Evolutionary conservation across 2,888 invertebrate species (phyloP).

Genomic region (Caenorhabditis imperialis): DNA sequence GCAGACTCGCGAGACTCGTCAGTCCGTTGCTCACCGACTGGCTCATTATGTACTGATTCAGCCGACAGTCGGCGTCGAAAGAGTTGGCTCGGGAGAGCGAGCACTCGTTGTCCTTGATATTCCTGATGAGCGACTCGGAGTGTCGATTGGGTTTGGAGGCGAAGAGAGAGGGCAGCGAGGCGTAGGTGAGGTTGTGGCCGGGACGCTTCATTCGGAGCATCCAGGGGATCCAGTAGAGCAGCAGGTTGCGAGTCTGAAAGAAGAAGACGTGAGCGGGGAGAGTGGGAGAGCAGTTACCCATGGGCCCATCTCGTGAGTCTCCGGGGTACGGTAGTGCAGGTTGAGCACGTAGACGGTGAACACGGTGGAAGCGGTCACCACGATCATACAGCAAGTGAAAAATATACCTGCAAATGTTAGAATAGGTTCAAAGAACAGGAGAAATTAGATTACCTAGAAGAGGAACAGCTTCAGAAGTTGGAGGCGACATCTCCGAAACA

Average conservation of each 20-base stretch:
- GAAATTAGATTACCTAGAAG: constrained; percentile 87
- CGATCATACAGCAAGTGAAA: constrained; percentile 78
- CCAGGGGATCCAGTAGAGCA: constrained; percentile 78
- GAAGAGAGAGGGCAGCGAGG: constrained; percentile 72
- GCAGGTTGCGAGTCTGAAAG: constrained; percentile 72
- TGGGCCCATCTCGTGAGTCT: constrained; percentile 78
- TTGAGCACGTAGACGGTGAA: constrained; percentile 78
- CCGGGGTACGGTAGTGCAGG: constrained; percentile 77
- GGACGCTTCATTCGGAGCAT: constrained; percentile 77
- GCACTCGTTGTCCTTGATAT: constrained; percentile 74
- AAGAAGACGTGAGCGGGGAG: neutral
- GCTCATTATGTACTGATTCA: constrained; percentile 67
- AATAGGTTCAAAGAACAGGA: neutral
- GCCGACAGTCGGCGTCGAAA: constrained; percentile 69
- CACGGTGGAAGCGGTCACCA: constrained; percentile 78
- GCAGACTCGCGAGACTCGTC: constrained; percentile 42
- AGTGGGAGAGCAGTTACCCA: constrained; percentile 58
- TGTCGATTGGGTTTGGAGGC: constrained; percentile 73
- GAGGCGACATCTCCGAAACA: constrained; percentile 97
- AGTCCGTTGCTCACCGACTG: constrained; percentile 59
- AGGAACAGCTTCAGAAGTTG: constrained; percentile 98
- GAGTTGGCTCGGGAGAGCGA: constrained; percentile 65
- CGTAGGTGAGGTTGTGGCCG: constrained; percentile 70
- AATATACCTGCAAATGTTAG: constrained; percentile 71
- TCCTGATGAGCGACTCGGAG: constrained; percentile 75